Base-by-base conservation (phyloP, 2,113 vertebrate species). In the Toxotes chatareus region DNA sequence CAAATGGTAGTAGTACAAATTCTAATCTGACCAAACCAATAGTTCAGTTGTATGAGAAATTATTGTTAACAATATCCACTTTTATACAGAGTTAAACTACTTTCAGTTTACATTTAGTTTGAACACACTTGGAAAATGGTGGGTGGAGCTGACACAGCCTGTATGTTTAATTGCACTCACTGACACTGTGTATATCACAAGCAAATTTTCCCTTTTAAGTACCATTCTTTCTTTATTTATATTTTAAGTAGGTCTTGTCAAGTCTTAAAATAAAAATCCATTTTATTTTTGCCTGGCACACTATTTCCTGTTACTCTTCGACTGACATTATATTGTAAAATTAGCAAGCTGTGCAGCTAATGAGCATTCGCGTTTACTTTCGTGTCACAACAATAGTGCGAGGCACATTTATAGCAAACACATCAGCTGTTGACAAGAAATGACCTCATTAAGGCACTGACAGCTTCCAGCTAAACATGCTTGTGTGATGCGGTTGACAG, bases 391-490 rank as follows among this genome's bases (percentile, higher is more conserved):
- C 31, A 53, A 5, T 7, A 21, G 21, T 21, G 0, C n/a, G 59
- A 32, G 34, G 7, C 4, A 1, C 40, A 23, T 61, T 4, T 60
- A 23, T 44, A 0, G 23, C 23, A 40, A 13, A 49, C 8, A 7
- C 12, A 49, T 61, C 56, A 86, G 76, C 69, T 76, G 65, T 77
- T 74, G 1, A 47, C 7, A n/a, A 55, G 69, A 78, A 86, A 57
- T 31, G 40, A 60, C 47, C 31, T 70, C 36, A 9, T 63, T 70
- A 0, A 1, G 4, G 23, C 11, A 4, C 1, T 8, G 11, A 19
- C 8, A 55, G 34, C 19, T 63, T 34, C 5, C 19, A 51, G 68
- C 7, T 9, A 16, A 74, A 62, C 6, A 55, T 61, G 44, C 3
- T 4, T 23, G 8, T 2, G 49, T 34, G 44, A 32, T 21, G 14